These are phyloP conservation scores for Homarus gammarus DNA, from an alignment of 2,888 invertebrate species.

Conservation along the genomic window DNA sequence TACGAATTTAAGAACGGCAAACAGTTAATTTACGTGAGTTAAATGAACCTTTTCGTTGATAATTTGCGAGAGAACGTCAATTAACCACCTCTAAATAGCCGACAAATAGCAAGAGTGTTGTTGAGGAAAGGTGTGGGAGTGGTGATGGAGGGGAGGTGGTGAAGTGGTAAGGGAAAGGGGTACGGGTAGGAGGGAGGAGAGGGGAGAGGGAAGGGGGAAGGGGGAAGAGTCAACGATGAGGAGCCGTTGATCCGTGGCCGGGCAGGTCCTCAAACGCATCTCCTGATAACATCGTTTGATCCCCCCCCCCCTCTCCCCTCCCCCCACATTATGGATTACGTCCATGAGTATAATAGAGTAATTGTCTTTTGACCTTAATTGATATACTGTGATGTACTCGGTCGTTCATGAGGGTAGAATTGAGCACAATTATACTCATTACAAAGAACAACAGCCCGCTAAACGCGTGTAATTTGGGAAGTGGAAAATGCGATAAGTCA, in stretches of 20 bases:
- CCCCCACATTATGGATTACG: constrained; percentile 23
- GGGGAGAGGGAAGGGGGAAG: not conserved
- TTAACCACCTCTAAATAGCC: not conserved
- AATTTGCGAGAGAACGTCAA: no score
- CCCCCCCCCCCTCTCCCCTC: not conserved
- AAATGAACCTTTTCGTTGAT: no score
- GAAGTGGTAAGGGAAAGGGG: not conserved
- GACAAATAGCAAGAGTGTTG: no score
- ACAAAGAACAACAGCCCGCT: constrained; percentile 53
- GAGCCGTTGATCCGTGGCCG: not conserved
- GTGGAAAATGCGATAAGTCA: constrained; percentile 55
- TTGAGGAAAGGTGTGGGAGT: not conserved
- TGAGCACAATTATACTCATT: constrained; percentile 51
- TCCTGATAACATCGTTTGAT: not conserved
- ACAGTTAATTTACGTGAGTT: no score
- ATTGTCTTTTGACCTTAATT: constrained; percentile 61
- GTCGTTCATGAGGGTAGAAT: constrained; percentile 15
- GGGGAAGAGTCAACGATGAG: not conserved
- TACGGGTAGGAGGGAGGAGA: not conserved
- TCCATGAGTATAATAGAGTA: constrained; percentile 51
- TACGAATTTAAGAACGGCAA: no score
- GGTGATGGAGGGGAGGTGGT: no score
- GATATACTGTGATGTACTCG: constrained; percentile 59
- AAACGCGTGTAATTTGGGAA: constrained; percentile 37
- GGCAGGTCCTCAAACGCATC: not conserved